These are phyloP conservation scores for Anisognathus igniventris DNA, from an alignment of 2,797 vertebrate genomes.

Conservation along the genomic window DNA sequence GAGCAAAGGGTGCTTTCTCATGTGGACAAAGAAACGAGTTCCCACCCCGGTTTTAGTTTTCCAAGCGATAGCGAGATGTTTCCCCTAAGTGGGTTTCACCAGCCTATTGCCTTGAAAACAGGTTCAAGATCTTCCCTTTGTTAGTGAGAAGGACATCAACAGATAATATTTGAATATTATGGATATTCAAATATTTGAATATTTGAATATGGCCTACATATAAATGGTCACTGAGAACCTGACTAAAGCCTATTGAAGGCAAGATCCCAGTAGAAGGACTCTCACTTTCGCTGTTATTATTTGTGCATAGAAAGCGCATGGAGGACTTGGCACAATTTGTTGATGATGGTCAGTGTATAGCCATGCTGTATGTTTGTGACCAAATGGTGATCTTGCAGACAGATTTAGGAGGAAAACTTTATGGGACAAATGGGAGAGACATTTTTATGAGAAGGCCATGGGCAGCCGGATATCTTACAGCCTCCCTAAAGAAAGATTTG, in stretches of 20 bases:
- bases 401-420: background rate
- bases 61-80: background rate
- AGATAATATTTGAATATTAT: background rate
- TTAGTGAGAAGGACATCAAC: background rate
- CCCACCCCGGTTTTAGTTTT: background rate
- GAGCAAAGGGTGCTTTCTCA: slow-evolving; percentile 36
- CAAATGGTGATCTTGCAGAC: background rate
- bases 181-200: no score
- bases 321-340: background rate
- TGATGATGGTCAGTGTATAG: background rate
- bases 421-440: background rate
- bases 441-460: background rate
- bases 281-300: background rate
- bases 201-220: background rate
- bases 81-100: background rate
- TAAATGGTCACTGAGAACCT: background rate
- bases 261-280: background rate
- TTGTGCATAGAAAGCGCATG: background rate
- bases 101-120: background rate
- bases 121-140: background rate
- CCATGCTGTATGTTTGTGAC: background rate
- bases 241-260: rapidly evolving
- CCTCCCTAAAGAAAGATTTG: background rate
- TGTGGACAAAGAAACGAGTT: background rate
- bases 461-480: background rate